Base-by-base conservation (phyloP, 2,113 vertebrate genomes). In the Nicator chloris region DNA sequence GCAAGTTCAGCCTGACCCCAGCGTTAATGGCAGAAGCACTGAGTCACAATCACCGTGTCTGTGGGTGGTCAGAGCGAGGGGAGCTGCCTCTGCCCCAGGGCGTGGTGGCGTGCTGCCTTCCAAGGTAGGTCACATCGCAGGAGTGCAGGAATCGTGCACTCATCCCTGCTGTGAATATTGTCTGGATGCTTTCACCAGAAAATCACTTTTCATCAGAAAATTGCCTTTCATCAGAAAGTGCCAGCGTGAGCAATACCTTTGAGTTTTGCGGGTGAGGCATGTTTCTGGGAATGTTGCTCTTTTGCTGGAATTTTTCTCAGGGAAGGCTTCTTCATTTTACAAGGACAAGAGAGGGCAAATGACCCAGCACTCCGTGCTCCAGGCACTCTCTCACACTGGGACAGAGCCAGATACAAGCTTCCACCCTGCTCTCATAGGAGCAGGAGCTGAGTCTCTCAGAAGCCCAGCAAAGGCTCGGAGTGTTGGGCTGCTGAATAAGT, bases 171-270 rank as follows among this genome's bases (percentile, higher is more conserved):
- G 68, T 24, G 73, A 91, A 76, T 91, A 91, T 37, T 16, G 39
- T 15, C 49, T 85, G 77, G 84, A 28, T 50, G n/a, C 69, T 81
- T 83, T 69, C 35, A 45, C 33, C 69, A 82, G 51, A 72, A 88
- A 83, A 82, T 56, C 14, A 7, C 65, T 89, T 90, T 28, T 81
- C 80, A 56, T 95, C 86, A 80, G 63, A 72, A 95, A 87, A 88
- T 82, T 75, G 73, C 61, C 80, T 90, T 76, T 73, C 50, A 30
- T 77, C 63, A 50, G 30, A 77, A 66, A 78, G 70, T 53, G 17
- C 33, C 44, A 47, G 44, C 3, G 0, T 47, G 65, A 87, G 69
- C 65, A 89, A 40, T 68, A 68, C 24, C 45, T 39, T 21, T 9
- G 61, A 42, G n/a, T 6, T 76, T 76, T 6, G 1, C 28, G 37